These are phyloP conservation scores for Pedionomus torquatus DNA, from an alignment of 2,113 vertebrate genomes.

Conservation along the genomic window DNA sequence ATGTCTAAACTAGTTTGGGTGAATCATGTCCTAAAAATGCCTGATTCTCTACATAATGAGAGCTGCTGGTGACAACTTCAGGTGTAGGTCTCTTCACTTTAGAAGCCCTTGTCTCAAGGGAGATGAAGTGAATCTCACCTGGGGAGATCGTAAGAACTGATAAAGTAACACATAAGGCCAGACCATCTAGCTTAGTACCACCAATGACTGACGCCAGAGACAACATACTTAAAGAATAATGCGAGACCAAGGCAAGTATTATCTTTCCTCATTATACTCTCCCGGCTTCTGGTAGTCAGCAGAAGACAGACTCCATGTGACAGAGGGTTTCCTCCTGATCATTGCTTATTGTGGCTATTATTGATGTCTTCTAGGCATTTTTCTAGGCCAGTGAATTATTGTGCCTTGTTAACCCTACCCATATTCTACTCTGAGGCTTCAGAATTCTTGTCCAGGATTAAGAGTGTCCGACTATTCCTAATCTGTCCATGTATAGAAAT, in stretches of 20 bases:
- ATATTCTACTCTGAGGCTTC: neutral
- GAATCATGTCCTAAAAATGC: slow-evolving; percentile 1
- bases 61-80: neutral
- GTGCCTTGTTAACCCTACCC: neutral
- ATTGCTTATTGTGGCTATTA: neutral
- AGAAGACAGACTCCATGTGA: neutral
- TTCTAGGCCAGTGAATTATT: neutral
- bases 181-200: neutral
- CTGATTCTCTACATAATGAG: neutral
- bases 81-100: neutral
- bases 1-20: neutral
- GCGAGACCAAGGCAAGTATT: neutral
- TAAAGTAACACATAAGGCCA: neutral
- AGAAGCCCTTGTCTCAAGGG: neutral
- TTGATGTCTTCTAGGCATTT: neutral
- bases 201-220: neutral
- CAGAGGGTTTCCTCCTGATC: neutral
- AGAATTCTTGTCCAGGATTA: neutral
- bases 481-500: neutral
- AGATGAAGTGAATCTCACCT: neutral
- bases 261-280: neutral
- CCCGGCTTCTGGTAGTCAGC: neutral
- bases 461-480: neutral
- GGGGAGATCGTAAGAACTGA: neutral
- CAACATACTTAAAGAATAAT: neutral